Evolutionary conservation across 2,113 vertebrate species (phyloP).

Genomic region (Saccopteryx bilineata): DNA sequence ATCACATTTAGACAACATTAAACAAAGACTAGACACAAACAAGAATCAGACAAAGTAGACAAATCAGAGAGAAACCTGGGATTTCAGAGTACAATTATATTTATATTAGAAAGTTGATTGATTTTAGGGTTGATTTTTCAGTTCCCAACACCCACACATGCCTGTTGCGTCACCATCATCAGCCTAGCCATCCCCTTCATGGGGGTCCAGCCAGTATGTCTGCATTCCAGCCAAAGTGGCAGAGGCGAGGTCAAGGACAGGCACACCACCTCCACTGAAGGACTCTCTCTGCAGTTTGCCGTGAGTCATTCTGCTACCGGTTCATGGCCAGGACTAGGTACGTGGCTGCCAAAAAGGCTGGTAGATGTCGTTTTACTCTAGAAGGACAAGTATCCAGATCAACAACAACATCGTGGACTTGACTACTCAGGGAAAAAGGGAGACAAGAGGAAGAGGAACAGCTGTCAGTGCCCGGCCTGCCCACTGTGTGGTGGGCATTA

Average conservation of each 20-base stretch:
- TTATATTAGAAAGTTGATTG: no score
- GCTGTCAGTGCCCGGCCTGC: no score
- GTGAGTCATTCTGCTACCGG: neutral
- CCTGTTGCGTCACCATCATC: neutral
- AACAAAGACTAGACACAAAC: no score
- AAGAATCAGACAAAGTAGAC: no score
- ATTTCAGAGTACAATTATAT: no score
- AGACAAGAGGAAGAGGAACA: neutral
- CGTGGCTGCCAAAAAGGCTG: neutral
- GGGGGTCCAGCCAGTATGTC: neutral
- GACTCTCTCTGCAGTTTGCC: neutral
- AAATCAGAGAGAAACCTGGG: no score
- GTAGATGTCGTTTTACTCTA: neutral
- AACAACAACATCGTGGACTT: neutral
- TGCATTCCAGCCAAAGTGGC: neutral
- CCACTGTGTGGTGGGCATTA: neutral
- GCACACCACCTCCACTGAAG: neutral
- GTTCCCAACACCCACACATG: no score
- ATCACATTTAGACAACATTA: no score
- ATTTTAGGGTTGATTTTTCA: no score
- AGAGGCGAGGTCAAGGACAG: neutral
- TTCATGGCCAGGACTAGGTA: neutral
- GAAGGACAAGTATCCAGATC: neutral
- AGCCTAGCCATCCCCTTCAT: neutral
- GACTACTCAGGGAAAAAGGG: neutral